Evolutionary conservation across 2,797 vertebrate species (phyloP).

Genomic region (Darevskia mixta): DNA sequence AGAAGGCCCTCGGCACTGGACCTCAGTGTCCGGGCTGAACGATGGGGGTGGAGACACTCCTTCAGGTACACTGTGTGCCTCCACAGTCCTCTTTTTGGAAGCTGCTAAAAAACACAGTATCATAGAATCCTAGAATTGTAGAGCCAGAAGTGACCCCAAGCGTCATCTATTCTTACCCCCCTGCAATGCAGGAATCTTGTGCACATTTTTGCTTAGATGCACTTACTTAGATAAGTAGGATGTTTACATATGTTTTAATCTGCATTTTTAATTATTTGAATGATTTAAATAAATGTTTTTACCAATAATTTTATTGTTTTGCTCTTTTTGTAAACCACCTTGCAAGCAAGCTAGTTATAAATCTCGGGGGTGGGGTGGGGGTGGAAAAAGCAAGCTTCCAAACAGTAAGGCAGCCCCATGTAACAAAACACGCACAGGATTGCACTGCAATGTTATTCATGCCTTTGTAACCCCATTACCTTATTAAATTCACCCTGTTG

Average conservation of each 20-base stretch:
- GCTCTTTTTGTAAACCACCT: not conserved
- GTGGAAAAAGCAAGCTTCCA: too few relatives aligned
- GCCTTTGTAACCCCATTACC: constrained; percentile 2
- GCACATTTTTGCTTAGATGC: not conserved
- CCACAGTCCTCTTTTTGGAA: not conserved
- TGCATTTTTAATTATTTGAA: too few relatives aligned
- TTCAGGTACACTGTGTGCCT: not conserved
- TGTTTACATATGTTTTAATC: too few relatives aligned
- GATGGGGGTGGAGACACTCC: too few relatives aligned
- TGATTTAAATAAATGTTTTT: not conserved
- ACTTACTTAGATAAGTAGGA: too few relatives aligned
- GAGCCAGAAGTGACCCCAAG: too few relatives aligned
- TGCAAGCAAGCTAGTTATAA: too few relatives aligned
- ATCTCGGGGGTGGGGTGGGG: too few relatives aligned
- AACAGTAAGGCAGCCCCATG: not conserved
- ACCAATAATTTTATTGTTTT: not conserved
- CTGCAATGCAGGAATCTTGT: not conserved
- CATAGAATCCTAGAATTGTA: too few relatives aligned
- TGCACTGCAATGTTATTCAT: not conserved
- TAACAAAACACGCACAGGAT: not conserved
- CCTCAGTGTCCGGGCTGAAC: too few relatives aligned
- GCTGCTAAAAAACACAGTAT: not conserved
- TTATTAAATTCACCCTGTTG: not conserved
- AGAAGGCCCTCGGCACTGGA: too few relatives aligned
- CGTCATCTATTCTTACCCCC: too few relatives aligned